Evolutionary conservation across 2,797 vertebrate species (phyloP).

Genomic region (Paedocypris micromegethes): DNA sequence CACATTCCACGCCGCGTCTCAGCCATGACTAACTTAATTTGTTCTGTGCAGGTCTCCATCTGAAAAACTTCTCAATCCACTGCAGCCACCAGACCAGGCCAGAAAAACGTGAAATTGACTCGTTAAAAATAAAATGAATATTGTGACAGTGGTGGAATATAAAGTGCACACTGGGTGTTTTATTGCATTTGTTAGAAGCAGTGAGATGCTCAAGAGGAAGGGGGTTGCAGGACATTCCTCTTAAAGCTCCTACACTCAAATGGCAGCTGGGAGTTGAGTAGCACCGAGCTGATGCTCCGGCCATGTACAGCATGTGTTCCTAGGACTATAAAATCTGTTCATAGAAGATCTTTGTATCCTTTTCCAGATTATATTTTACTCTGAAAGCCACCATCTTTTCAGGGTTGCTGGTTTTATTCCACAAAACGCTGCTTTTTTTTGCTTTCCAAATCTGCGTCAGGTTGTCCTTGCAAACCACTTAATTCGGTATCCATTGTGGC

Average conservation of each 20-base stretch:
- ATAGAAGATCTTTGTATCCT: constrained; percentile 15
- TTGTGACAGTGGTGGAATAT: constrained; percentile 29
- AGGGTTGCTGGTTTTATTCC: too few species aligned
- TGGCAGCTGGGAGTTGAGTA: constrained; percentile 29
- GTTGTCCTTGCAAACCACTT: constrained; percentile 23
- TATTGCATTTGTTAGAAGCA: constrained; percentile 22
- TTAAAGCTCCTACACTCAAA: constrained; percentile 19
- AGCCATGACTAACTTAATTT: constrained; percentile 74
- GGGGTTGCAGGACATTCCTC: constrained; percentile 16
- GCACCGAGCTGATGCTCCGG: constrained; percentile 13
- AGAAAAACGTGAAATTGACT: constrained; percentile 21
- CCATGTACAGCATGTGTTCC: constrained; percentile 25
- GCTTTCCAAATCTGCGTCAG: constrained; percentile 7
- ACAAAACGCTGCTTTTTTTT: constrained; percentile 29
- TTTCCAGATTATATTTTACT: background rate
- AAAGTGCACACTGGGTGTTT: constrained; percentile 18
- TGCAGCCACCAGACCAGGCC: constrained; percentile 43
- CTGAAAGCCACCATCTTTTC: too few species aligned
- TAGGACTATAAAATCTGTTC: constrained; percentile 12
- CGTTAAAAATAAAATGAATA: constrained; percentile 35
- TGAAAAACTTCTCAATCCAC: constrained; percentile 40
- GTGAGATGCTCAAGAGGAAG: constrained; percentile 21
- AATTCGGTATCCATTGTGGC: constrained; percentile 35
- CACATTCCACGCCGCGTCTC: constrained; percentile 70
- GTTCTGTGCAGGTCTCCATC: constrained; percentile 67